These are phyloP conservation scores for Oscheius onirici DNA, from an alignment of 2,888 invertebrate species.

Conservation along the genomic window DNA sequence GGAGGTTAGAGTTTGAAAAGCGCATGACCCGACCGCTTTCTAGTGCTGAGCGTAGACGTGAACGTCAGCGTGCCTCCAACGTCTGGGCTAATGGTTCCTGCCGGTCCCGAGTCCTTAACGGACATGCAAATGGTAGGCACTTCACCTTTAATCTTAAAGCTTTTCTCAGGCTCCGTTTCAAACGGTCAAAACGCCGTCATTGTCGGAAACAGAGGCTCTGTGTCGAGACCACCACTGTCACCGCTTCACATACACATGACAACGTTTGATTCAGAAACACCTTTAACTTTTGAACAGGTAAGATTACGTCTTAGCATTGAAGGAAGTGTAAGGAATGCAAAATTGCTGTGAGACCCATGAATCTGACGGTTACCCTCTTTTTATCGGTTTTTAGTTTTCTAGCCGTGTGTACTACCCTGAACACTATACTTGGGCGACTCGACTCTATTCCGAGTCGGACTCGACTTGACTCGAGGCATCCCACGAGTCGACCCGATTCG, in stretches of 20 bases:
- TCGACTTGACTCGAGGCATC: no score
- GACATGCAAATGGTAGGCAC: constrained; percentile 40
- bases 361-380: no score
- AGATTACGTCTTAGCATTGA: neutral
- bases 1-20: constrained; percentile 41
- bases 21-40: constrained; percentile 15
- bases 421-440: no score
- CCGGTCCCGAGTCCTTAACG: constrained; percentile 40
- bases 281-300: constrained; percentile 65
- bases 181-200: constrained; percentile 22
- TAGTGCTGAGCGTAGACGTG: constrained; percentile 52
- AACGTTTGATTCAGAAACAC: constrained; percentile 57
- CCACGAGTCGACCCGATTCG: no score
- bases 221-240: constrained; percentile 43
- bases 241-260: constrained; percentile 60
- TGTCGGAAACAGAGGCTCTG: constrained; percentile 24
- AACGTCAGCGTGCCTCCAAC: constrained; percentile 47
- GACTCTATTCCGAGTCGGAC: no score
- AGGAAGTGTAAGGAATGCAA: no score
- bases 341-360: no score
- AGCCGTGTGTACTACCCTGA: no score
- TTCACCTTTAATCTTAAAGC: no score
- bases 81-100: constrained; percentile 54
- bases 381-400: no score
- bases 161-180: constrained; percentile 6